phyloP scores from a whole-genome alignment of 2,113 vertebrate species.

The Nothocercus nigrocapillus region DNA sequence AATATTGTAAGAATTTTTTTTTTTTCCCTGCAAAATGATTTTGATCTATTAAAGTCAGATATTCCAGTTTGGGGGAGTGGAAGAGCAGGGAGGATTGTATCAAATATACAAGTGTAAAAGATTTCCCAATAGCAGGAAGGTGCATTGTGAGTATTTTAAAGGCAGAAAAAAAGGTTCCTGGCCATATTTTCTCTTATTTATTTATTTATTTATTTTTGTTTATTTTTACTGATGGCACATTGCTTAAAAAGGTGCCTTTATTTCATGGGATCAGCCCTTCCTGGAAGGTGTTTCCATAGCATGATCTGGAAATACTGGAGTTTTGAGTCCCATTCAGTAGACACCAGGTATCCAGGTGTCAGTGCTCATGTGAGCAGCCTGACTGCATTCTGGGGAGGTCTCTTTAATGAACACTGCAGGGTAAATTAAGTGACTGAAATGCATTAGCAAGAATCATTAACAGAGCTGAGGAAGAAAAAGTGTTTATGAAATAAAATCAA shows the following conservation, averaged over 20 bases:
- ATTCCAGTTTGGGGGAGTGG: not conserved
- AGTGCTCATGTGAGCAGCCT: not conserved
- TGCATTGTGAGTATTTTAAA: not conserved
- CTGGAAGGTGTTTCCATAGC: not conserved
- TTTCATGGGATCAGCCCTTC: not conserved
- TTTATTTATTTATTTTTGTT: not conserved
- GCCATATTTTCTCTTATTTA: not conserved
- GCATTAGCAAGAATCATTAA: not conserved
- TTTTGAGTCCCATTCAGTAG: not conserved
- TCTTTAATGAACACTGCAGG: not conserved
- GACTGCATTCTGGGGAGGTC: not conserved
- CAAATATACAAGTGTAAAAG: not conserved
- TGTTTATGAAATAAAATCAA: not conserved
- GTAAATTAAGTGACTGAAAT: slow-evolving; percentile 8
- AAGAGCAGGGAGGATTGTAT: not conserved
- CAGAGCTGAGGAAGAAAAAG: not conserved
- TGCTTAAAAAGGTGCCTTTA: not conserved
- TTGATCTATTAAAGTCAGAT: slow-evolving; percentile 36
- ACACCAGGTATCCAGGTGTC: not conserved
- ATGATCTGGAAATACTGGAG: not conserved
- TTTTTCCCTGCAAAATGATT: not conserved
- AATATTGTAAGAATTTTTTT: not conserved
- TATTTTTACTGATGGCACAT: not conserved
- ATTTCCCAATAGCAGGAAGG: not conserved
- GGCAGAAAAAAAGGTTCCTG: not conserved